A percentile compares a stretch with the other conserved stretches of the same genome.
Evolutionary conservation across 1,140 invertebrate genomes (phyloP).

Genomic region (Trialeurodes vaporariorum): DNA sequence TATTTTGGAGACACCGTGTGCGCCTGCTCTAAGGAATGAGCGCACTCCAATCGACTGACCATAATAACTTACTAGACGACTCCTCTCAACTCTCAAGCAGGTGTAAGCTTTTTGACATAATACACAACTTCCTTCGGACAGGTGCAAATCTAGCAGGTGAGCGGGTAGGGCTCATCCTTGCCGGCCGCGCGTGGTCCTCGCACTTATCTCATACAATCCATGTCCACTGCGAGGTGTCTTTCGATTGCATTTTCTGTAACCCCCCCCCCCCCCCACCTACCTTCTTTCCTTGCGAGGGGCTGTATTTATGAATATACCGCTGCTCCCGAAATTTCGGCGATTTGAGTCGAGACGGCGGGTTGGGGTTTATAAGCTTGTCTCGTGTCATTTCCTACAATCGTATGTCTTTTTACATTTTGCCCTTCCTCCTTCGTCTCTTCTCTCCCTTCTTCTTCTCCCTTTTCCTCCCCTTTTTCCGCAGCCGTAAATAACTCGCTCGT

Average conservation of each 20-base stretch:
- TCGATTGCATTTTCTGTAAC: background rate
- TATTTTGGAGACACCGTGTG: no score
- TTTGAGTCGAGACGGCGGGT: no score
- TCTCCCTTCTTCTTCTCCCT: no score
- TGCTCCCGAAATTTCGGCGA: background rate
- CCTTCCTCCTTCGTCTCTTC: no score
- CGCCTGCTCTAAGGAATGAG: no score
- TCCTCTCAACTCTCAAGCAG: background rate
- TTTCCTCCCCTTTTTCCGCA: background rate
- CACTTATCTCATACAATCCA: background rate
- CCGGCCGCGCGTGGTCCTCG: no score
- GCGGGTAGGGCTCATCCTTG: background rate
- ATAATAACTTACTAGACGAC: background rate
- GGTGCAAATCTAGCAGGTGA: background rate
- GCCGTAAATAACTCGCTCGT: background rate
- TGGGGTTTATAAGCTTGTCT: background rate
- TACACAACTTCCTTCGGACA: background rate
- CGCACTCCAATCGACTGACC: no score
- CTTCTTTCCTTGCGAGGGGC: no score
- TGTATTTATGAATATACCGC: no score
- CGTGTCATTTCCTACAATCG: background rate
- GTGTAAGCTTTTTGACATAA: background rate
- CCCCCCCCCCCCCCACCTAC: background rate
- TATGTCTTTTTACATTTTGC: background rate
- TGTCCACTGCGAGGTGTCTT: background rate